Evolutionary conservation across 2,113 vertebrate genomes (phyloP), one percentile per base, ranked within the genome.

Genomic region (Tamias sibiricus): DNA sequence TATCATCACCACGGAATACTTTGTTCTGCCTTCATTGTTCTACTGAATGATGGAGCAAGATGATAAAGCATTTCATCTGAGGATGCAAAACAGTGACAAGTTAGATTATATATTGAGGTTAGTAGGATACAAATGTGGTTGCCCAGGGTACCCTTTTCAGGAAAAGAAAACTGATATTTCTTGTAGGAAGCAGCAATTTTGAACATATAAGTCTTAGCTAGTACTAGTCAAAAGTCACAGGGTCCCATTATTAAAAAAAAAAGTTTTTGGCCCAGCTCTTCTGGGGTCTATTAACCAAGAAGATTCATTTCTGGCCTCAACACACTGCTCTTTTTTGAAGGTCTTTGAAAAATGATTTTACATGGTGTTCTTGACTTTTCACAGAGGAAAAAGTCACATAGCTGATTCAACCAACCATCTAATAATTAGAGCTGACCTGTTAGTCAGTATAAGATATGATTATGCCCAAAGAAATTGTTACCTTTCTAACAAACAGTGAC

Each of bases 211-310:
- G 59, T 92, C 85, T 96, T 95, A 37, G 22, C 47, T 20, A 84
- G 79, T 17, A 37, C 80, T 83, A 81, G 64, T 93, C 71, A 96
- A 94, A 97, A 95, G 59, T 84, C 57, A 95, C 0, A 0, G 44
- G 66, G 37, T 80, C n/a, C 26, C 40, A 92, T 90, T 93, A 92
- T n/a, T 26, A 49, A 80, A 47, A 20, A 74, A 87, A 90, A 44
- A 68, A 66, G 20, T 64, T 96, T 89, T 62, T 94, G 80, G 20
- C 20, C 59, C 30, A 87, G 81, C 24, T 87, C 52, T 94, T 92
- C 49, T 71, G 37, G 6, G 35, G 12, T 96, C 84, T 94, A 68
- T 97, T 97, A 96, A 96, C 66, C 82, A 97, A 95, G 74, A 96
- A 86, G 76, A 94, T 96, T 91, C 68, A 96, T 94, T 66, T 85